These are phyloP conservation scores for Danaus chrysippus DNA, from an alignment of 2,888 invertebrate species.

Conservation along the genomic window DNA sequence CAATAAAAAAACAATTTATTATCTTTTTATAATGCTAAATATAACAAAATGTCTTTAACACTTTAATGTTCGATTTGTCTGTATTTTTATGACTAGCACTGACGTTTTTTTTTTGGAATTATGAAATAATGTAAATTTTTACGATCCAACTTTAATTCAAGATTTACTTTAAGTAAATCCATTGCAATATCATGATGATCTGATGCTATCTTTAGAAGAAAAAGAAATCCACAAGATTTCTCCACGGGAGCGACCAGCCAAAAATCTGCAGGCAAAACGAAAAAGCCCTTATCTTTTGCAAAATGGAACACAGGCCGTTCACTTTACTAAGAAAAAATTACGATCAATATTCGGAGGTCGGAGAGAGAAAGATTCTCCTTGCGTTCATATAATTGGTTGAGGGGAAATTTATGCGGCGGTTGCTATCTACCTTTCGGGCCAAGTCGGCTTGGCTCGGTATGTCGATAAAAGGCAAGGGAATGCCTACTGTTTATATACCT, in stretches of 20 bases:
- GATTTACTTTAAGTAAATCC: conserved; percentile 26
- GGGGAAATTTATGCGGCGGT: conserved; percentile 56
- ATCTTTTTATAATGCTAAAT: background rate
- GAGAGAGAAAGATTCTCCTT: conserved; percentile 46
- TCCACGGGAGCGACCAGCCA: conserved; percentile 45
- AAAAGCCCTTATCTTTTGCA: conserved; percentile 59
- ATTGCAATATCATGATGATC: conserved; percentile 39
- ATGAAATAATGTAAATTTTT: background rate
- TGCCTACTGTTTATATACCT: conserved; percentile 37
- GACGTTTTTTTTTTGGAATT: conserved; percentile 10
- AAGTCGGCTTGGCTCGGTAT: conserved; percentile 44
- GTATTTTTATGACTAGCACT: background rate
- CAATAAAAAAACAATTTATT: conserved; percentile 1
- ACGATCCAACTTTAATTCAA: too few relatives aligned
- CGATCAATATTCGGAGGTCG: conserved; percentile 69
- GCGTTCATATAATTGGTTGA: conserved; percentile 63
- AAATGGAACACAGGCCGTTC: conserved; percentile 54
- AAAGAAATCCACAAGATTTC: conserved; percentile 38
- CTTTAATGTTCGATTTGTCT: conserved; percentile 1
- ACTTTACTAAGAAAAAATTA: conserved; percentile 59
- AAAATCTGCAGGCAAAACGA: conserved; percentile 54
- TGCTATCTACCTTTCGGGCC: conserved; percentile 47
- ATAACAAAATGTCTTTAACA: background rate
- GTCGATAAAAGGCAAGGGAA: conserved; percentile 40
- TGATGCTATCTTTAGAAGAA: conserved; percentile 37